These are phyloP conservation scores for Hapalemur alaotrensis DNA, from an alignment of 2,797 vertebrate species.

Conservation along the genomic window DNA sequence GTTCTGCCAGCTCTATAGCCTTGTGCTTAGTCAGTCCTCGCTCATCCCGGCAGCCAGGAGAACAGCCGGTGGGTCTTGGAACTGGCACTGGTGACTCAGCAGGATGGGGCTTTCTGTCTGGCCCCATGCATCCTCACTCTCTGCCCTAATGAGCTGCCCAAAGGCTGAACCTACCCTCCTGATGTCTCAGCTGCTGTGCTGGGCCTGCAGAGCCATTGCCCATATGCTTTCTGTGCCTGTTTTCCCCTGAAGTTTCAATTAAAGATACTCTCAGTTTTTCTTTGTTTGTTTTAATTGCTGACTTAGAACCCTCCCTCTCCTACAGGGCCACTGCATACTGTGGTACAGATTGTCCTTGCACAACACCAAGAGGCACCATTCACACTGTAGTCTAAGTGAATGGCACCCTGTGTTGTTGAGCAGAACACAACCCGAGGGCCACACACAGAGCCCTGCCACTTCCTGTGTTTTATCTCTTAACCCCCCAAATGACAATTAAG, in stretches of 20 bases:
- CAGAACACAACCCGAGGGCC: background rate
- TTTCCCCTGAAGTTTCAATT: constrained; percentile 44
- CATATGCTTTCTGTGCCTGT: constrained; percentile 5
- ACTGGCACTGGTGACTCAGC: background rate
- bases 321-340: background rate
- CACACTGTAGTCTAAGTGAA: background rate
- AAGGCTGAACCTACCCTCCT: constrained; percentile 1
- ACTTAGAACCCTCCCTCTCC: background rate
- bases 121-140: background rate
- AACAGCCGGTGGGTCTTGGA: background rate
- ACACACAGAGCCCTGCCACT: too few relatives aligned
- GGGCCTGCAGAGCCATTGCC: background rate
- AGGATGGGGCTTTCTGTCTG: background rate
- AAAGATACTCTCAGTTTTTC: background rate
- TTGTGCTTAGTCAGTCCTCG: background rate
- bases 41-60: background rate
- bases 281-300: background rate
- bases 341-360: background rate
- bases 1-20: background rate
- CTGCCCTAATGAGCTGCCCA: constrained; percentile 24
- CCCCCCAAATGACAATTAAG: background rate
- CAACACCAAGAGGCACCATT: background rate
- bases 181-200: background rate
- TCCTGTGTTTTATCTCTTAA: background rate
- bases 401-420: background rate